These are phyloP conservation scores for Maccullochella peelii DNA, from an alignment of 2,113 vertebrate species.

Conservation along the genomic window DNA sequence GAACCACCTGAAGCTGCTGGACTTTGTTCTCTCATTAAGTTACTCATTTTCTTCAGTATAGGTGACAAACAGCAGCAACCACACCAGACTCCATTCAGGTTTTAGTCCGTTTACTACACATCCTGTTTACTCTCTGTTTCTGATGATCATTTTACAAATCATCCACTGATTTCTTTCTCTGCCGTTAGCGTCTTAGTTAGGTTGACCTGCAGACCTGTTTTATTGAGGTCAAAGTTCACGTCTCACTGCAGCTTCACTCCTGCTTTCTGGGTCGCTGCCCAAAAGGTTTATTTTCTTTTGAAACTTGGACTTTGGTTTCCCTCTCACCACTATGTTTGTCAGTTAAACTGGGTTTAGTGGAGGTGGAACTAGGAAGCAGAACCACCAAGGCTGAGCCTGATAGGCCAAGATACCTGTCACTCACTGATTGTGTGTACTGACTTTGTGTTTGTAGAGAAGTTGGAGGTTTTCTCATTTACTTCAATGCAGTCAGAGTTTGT, in stretches of 20 bases:
- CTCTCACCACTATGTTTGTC: no score
- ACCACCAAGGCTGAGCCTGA: no score
- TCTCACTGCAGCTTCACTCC: not conserved
- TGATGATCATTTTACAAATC: not conserved
- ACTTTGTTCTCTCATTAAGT: constrained; percentile 61
- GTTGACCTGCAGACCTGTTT: not conserved
- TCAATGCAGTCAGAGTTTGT: not conserved
- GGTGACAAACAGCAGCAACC: not conserved
- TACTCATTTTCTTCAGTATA: constrained; percentile 59
- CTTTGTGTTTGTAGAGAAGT: not conserved
- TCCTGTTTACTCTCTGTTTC: no score
- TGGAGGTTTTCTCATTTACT: not conserved
- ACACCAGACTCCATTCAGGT: constrained; percentile 5
- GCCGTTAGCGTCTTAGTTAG: not conserved
- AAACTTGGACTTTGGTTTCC: no score
- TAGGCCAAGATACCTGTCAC: not conserved
- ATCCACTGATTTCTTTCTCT: not conserved
- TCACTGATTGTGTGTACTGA: not conserved
- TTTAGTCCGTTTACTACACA: not conserved
- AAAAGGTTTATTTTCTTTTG: no score
- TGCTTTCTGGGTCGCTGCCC: no score
- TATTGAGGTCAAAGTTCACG: not conserved
- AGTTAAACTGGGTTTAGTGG: no score
- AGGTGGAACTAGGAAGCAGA: no score
- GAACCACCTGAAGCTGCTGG: not conserved